Conservation (phyloP, 2,888 invertebrate genomes). For the Lottia gigantea region DNA sequence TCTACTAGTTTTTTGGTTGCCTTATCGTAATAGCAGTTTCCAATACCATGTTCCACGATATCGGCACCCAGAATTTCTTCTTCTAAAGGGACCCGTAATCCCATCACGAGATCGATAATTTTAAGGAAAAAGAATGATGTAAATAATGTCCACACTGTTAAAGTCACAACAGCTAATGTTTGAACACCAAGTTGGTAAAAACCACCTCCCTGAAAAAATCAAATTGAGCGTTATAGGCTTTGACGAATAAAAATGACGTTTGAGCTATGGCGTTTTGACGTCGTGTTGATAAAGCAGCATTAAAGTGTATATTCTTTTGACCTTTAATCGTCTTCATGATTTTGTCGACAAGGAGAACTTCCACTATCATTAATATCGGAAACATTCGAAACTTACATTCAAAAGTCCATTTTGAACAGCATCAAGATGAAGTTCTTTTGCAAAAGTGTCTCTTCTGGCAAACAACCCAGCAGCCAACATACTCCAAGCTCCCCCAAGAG, state of each 20-base stretch:
- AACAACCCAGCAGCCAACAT: slow-evolving; percentile 52
- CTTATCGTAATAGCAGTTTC: slow-evolving; percentile 40
- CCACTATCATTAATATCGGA: too few species aligned
- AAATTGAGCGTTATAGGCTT: too few species aligned
- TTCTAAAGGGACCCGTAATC: slow-evolving; percentile 83
- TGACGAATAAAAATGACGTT: too few species aligned
- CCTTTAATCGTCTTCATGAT: too few species aligned
- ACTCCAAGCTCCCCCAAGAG: slow-evolving; percentile 49
- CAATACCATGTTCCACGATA: slow-evolving; percentile 80
- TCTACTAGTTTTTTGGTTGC: slow-evolving; percentile 30
- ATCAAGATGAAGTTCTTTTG: slow-evolving; percentile 34
- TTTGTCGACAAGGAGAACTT: too few species aligned
- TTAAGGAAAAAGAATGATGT: slow-evolving; percentile 78
- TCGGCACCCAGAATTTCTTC: slow-evolving; percentile 91
- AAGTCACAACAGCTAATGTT: slow-evolving; percentile 77
- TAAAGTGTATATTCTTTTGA: too few species aligned
- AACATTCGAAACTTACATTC: slow-evolving; percentile 27
- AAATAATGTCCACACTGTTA: slow-evolving; percentile 80
- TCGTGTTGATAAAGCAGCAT: too few species aligned
- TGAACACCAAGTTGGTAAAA: slow-evolving; percentile 89
- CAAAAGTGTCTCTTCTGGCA: slow-evolving; percentile 38
- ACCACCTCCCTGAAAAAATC: slow-evolving; percentile 75
- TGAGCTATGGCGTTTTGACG: too few species aligned
- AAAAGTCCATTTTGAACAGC: slow-evolving; percentile 35
- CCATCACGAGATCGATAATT: slow-evolving; percentile 48